A percentile compares a stretch with the other conserved stretches of the same genome.
These are phyloP conservation scores for Paramisgurnus dabryanus DNA, from an alignment of 2,113 vertebrate genomes.

Conservation along the genomic window DNA sequence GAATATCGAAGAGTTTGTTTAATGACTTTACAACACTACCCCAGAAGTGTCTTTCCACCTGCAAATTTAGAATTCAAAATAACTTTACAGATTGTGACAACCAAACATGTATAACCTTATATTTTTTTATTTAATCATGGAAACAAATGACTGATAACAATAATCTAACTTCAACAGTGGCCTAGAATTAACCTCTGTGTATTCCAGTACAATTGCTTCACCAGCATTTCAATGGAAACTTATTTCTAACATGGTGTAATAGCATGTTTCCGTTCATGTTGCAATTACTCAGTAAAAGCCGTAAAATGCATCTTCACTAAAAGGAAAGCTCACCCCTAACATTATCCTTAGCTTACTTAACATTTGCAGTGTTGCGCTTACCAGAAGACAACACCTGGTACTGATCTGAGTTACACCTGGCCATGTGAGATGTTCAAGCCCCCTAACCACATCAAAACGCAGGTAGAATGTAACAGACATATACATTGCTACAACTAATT, in stretches of 20 bases:
- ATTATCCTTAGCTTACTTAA: neutral
- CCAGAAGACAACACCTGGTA: constrained; percentile 35
- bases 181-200: neutral
- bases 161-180: neutral
- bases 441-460: constrained; percentile 46
- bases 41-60: neutral
- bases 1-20: neutral
- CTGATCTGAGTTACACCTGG: constrained; percentile 31
- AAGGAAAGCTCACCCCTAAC: neutral
- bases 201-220: neutral
- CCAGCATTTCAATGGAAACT: no score
- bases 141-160: neutral
- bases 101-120: neutral
- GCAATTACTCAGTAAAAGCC: constrained; percentile 21
- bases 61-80: neutral
- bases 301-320: neutral
- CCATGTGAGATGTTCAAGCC: constrained; percentile 39
- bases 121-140: neutral
- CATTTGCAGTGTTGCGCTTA: constrained; percentile 4
- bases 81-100: neutral
- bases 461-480: constrained; percentile 21
- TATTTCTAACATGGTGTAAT: constrained; percentile 6
- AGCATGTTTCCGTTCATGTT: neutral
- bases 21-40: neutral
- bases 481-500: constrained; percentile 31